Evolutionary conservation across 2,113 vertebrate genomes (phyloP), one percentile per base, ranked within the genome.

Genomic region (Verasper variegatus): DNA sequence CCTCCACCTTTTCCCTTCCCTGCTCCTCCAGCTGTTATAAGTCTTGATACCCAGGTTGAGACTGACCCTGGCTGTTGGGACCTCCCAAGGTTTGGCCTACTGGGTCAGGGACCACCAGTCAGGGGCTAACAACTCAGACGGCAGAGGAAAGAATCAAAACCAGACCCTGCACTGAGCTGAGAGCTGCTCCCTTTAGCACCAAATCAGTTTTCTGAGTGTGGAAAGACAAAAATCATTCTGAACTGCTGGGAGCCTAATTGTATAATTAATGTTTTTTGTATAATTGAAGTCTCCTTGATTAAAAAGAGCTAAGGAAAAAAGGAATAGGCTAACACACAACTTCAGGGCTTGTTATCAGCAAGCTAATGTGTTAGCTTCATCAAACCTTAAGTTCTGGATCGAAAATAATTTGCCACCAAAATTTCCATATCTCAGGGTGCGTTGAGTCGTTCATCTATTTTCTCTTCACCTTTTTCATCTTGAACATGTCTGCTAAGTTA

Each of bases 31-130:
- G 70, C 57, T 11, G 52, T 60, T 74, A 4, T 23, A 49, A 69
- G 63, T 72, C 54, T 27, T 18, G 45, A 56, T 49, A 51, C 67
- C 20, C 40, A 26, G 37, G 59, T 14, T 49, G 23, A 64, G 52
- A 51, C 55, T 77, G 84, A 74, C 62, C 74, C 31, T 40, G 27
- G 27, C 52, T 68, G 62, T 51, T 62, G 14, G 71, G 67, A 75
- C 58, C 74, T 78, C 68, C 80, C 45, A 58, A 5, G 31, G 52
- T 45, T 45, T 27, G 24, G 23, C 37, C 26, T 13, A 10, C 52
- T 18, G 21, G 74, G 74, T 84, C 81, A 74, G n/a, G 59, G 65
- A 83, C 62, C 73, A 78, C 82, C 49, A 31, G 26, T 67, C 66
- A 15, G 57, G 56, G 66, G 67, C 52, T 78, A 88, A 82, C 37